These are phyloP conservation scores for Drosophila fulvimacula DNA, from an alignment of 2,888 invertebrate genomes.

Conservation along the genomic window DNA sequence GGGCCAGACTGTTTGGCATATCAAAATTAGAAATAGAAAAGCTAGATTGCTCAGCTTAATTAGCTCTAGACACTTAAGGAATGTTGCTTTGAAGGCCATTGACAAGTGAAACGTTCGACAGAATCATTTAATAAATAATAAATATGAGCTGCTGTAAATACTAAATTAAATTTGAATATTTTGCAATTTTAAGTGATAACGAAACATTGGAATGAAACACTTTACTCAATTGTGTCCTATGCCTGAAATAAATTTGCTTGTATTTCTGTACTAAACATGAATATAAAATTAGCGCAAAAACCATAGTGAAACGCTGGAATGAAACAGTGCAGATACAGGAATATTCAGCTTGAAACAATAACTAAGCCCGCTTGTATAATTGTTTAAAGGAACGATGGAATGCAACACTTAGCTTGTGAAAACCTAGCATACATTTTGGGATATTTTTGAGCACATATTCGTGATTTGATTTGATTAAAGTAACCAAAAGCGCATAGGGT, in stretches of 20 bases:
- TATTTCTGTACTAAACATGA: background rate
- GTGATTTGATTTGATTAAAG: no score
- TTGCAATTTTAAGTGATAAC: no score
- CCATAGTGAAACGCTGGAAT: background rate
- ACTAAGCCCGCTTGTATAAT: background rate
- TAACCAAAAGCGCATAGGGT: no score
- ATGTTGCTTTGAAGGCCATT: background rate
- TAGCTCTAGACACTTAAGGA: background rate
- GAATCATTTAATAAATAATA: no score
- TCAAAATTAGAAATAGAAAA: background rate
- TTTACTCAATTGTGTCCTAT: background rate
- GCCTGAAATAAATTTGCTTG: background rate
- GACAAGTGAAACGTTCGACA: background rate
- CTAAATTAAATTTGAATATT: no score
- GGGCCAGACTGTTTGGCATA: background rate
- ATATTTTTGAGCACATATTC: background rate
- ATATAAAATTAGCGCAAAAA: background rate
- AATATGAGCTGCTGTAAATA: no score
- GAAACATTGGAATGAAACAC: constrained; percentile 6
- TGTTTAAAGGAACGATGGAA: background rate
- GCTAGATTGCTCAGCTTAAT: background rate
- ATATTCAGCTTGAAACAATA: background rate
- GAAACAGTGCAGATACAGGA: background rate
- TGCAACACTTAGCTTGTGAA: background rate
- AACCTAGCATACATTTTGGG: background rate